Conservation (phyloP, 2,113 vertebrate species). For the Corapipo altera region DNA sequence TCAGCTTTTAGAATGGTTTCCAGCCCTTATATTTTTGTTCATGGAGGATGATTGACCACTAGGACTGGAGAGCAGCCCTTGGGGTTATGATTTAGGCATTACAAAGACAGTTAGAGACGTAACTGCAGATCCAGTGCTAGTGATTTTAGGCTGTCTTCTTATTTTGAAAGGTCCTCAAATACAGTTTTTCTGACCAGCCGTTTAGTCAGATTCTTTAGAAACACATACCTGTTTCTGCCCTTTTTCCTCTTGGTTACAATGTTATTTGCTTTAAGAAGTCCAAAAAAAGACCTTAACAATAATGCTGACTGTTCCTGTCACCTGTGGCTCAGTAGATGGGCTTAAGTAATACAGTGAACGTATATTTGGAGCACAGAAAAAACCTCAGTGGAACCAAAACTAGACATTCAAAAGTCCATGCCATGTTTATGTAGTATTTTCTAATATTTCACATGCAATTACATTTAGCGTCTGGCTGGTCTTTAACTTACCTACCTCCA, state of each 20-base stretch:
- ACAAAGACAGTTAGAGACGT: not conserved
- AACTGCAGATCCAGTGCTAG: not conserved
- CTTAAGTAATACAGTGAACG: not conserved
- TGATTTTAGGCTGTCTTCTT: not conserved
- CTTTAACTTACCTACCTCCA: not conserved
- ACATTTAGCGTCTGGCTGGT: conserved; percentile 19
- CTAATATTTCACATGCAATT: conserved; percentile 26
- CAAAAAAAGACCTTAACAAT: not conserved
- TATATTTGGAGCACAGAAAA: conserved; percentile 29
- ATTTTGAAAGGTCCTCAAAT: not conserved
- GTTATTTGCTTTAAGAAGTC: not conserved
- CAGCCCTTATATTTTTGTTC: not conserved
- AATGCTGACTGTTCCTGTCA: conserved; percentile 5
- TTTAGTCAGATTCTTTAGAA: not conserved
- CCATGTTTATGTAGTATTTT: conserved; percentile 51
- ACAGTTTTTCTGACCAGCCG: not conserved
- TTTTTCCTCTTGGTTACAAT: not conserved
- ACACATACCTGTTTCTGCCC: not conserved
- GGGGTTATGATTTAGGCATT: not conserved
- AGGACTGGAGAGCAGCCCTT: not conserved
- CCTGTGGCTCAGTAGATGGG: conserved; percentile 6
- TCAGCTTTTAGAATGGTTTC: not conserved
- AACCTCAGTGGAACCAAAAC: conserved; percentile 14
- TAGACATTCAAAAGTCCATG: conserved; percentile 21
- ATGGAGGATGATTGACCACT: not conserved